Evolutionary conservation across 2,113 vertebrate genomes (phyloP).

Genomic region (Steatornis caripensis): DNA sequence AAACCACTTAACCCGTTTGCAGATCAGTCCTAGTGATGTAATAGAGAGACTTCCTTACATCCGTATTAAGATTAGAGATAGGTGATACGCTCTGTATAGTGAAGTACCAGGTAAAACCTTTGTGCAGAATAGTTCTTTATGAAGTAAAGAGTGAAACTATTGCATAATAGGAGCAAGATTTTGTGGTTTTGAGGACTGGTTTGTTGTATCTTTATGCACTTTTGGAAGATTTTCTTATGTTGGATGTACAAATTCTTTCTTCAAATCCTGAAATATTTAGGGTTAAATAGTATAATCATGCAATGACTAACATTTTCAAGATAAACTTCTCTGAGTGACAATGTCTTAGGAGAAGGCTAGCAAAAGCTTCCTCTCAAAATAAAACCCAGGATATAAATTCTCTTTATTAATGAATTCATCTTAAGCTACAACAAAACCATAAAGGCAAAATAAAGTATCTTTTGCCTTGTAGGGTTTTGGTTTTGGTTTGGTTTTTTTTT

Average conservation of each 20-base stretch:
- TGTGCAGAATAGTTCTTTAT: background rate
- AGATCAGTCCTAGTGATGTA: background rate
- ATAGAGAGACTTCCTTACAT: background rate
- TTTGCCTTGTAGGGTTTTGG: background rate
- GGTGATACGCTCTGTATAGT: background rate
- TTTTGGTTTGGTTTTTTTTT: too few species aligned
- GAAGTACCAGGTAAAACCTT: background rate
- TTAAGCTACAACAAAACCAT: background rate
- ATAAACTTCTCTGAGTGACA: background rate
- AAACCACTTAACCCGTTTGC: background rate
- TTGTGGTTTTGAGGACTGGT: background rate
- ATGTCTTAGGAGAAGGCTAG: background rate
- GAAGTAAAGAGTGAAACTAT: background rate
- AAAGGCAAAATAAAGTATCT: accelerated
- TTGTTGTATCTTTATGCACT: background rate
- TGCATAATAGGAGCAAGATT: background rate
- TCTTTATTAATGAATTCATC: background rate
- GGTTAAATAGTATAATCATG: background rate
- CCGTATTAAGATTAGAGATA: background rate
- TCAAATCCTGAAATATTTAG: background rate
- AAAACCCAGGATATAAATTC: background rate
- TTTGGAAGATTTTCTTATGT: background rate
- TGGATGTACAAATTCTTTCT: background rate
- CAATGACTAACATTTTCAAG: background rate
- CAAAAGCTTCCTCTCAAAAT: background rate